phyloP scores from a whole-genome alignment of 2,113 vertebrate genomes.

The Addax nasomaculatus region DNA sequence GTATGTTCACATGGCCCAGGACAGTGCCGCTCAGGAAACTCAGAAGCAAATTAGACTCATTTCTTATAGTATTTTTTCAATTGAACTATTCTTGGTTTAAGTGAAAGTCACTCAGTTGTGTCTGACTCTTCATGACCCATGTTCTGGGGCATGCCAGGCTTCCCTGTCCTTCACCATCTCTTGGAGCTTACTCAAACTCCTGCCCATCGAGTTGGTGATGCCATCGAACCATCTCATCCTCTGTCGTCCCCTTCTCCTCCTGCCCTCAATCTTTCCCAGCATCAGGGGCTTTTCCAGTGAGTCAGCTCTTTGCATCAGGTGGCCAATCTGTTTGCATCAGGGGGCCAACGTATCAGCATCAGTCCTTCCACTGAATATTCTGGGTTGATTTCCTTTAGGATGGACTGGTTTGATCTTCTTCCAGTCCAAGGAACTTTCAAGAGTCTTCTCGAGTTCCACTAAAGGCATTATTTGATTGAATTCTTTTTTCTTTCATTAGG shows the following conservation, averaged over 20 bases:
- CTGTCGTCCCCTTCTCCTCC: neutral
- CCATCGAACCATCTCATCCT: neutral
- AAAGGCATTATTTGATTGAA: neutral
- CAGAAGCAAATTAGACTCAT: neutral
- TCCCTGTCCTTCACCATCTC: neutral
- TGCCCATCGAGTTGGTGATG: accelerated
- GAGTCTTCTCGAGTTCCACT: neutral
- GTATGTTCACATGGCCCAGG: neutral
- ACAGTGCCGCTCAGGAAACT: neutral
- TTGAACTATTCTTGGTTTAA: neutral
- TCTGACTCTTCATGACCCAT: neutral
- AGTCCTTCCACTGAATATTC: neutral
- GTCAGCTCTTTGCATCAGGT: neutral
- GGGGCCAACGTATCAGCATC: neutral
- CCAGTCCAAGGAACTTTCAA: neutral
- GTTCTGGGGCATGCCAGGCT: accelerated
- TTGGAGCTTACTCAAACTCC: accelerated
- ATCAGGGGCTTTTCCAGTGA: neutral
- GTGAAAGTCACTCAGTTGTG: neutral
- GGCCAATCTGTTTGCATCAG: neutral
- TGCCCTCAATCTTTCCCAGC: neutral
- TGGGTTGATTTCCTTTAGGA: neutral
- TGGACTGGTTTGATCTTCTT: neutral
- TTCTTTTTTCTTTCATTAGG: neutral
- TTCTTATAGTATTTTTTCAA: neutral